These are phyloP conservation scores for Troilus luridus DNA, from an alignment of 2,888 invertebrate genomes.

Conservation along the genomic window DNA sequence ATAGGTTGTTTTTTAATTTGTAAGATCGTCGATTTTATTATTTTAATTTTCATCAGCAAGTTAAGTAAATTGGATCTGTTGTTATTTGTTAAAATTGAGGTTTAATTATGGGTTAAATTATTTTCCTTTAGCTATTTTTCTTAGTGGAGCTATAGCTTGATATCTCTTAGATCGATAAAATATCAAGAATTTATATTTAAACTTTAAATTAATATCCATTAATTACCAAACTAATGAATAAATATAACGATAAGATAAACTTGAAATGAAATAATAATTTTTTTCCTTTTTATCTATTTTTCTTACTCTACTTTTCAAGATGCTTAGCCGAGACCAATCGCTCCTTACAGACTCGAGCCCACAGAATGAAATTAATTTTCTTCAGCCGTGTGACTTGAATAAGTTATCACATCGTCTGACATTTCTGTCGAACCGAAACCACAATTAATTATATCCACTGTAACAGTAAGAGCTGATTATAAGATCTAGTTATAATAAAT, in stretches of 20 bases:
- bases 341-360: neutral
- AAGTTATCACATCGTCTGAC: neutral
- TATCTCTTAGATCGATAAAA: no score
- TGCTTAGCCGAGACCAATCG: neutral
- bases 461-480: slow-evolving; percentile 4
- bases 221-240: neutral
- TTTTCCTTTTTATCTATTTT: neutral
- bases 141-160: no score
- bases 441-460: neutral
- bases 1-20: no score
- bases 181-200: no score
- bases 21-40: no score
- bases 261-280: neutral
- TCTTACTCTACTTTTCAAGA: neutral
- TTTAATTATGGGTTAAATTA: no score
- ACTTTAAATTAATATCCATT: no score
- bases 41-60: no score
- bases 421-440: slow-evolving; percentile 12
- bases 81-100: no score
- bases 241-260: neutral
- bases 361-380: neutral
- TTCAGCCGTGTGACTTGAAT: neutral
- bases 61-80: no score
- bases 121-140: no score
- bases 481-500: slow-evolving; percentile 15